Base-by-base conservation (phyloP, 2,797 vertebrate species). In the Sardinella longiceps region DNA sequence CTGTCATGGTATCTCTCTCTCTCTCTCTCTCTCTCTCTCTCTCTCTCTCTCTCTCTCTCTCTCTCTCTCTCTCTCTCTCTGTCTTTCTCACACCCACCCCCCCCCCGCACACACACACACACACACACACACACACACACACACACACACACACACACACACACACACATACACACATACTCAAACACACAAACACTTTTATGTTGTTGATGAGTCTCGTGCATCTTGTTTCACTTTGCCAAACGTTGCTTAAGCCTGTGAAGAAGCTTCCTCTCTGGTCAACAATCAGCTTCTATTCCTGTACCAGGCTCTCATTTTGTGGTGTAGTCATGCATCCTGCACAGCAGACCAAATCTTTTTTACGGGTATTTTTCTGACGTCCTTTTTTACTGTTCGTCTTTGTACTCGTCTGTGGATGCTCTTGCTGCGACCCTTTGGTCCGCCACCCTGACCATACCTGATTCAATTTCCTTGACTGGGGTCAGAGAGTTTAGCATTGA, bases 21-120 rank as follows among this genome's bases (percentile, higher is more conserved):
- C 23, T 77, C 60, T 80, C 58, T 12, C 60, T 85, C 80, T 80
- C 83, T 86, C 50, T 66, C 50, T 33, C 56, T 80, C 20, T 83
- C 37, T 60, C 43, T 43, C 58, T 58, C 56, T 20, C 2, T 58
- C 56, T 58, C 2, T 58, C 4, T 51, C 50, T 51, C 50, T 43
- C 43, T 43, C 43, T 43, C 4, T 43, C 4, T 43, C 53, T 10
- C 58, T 28, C 58, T 66, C 25, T 66, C 14, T 63, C 10, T 63
- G 23, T 10, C n/a, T 63, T 25, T 66, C 28, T 66, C 25, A 30
- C 60, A 4, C 60, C 2, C 30, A 0, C 3, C n/a, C 4, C 18
- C n/a, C 0, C 10, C 15, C 2, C 58, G 28, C 58, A 63, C 23
- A 63, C 5, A 25, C 58, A 25, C 58, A 25, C n/a, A 63, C 23